Conservation (phyloP, 2,797 vertebrate species). For the Pangasius djambal region DNA sequence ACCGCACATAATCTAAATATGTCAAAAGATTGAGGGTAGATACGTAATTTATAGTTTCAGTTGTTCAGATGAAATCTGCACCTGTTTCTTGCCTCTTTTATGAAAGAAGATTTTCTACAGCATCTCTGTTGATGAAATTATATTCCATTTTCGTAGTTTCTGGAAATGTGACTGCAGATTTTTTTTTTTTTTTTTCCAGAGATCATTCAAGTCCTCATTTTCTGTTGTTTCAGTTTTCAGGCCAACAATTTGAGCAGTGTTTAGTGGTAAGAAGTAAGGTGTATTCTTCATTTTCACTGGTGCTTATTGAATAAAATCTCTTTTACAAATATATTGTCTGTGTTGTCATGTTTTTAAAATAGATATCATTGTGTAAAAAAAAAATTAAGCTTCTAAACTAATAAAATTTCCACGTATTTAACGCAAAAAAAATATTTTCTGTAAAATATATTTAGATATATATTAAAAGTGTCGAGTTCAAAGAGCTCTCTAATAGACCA, state of each 20-base stretch:
- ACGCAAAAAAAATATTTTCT: background rate
- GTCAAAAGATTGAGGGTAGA: slow-evolving; percentile 69
- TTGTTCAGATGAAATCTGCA: slow-evolving; percentile 63
- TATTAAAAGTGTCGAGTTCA: background rate
- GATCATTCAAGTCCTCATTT: slow-evolving; percentile 1
- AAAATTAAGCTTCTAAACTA: background rate
- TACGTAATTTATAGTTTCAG: slow-evolving; percentile 77
- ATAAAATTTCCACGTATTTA: background rate
- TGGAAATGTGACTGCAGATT: slow-evolving; percentile 51
- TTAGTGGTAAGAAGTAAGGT: slow-evolving; percentile 38
- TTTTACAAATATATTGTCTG: slow-evolving; percentile 44
- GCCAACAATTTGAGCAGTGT: slow-evolving; percentile 25
- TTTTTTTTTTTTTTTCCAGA: slow-evolving; percentile 5
- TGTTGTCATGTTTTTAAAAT: background rate
- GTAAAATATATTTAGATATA: background rate
- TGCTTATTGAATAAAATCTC: slow-evolving; percentile 62
- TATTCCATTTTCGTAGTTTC: slow-evolving; percentile 34
- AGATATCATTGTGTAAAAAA: background rate
- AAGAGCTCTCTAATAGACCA: background rate
- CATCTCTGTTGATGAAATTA: slow-evolving; percentile 49
- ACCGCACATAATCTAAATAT: slow-evolving; percentile 76
- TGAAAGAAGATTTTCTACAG: slow-evolving; percentile 62
- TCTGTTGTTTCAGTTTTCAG: slow-evolving; percentile 28
- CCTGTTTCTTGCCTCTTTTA: slow-evolving; percentile 59
- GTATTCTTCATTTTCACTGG: slow-evolving; percentile 53